These are phyloP conservation scores for Machimus atricapillus DNA, from an alignment of 2,888 invertebrate genomes.

Conservation along the genomic window DNA sequence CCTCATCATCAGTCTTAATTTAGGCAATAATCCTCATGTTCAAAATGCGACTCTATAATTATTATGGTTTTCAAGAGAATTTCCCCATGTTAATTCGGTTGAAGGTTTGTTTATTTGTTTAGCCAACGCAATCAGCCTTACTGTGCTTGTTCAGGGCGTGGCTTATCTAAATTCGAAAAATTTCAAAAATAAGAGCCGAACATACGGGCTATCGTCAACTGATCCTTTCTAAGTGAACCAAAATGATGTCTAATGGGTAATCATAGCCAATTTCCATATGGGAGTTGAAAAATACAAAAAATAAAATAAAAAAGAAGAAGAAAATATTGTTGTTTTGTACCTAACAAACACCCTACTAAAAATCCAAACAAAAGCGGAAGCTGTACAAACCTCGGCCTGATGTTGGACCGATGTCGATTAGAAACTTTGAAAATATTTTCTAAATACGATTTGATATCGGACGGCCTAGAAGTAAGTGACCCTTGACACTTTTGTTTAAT, in stretches of 20 bases:
- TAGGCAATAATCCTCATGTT: background rate
- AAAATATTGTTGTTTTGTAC: background rate
- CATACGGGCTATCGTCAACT: background rate
- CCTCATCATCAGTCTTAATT: background rate
- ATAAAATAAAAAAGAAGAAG: background rate
- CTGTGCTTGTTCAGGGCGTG: background rate
- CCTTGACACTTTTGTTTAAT: slow-evolving; percentile 24
- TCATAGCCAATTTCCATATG: background rate
- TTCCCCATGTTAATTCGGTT: background rate
- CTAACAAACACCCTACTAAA: background rate
- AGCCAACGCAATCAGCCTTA: background rate
- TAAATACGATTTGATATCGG: background rate
- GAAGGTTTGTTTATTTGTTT: background rate
- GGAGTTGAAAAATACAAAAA: background rate
- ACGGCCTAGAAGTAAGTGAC: slow-evolving; percentile 18
- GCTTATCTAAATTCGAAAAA: background rate
- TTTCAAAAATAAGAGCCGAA: background rate
- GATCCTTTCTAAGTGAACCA: background rate
- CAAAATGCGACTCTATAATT: background rate
- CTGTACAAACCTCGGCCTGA: background rate
- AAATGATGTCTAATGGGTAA: background rate
- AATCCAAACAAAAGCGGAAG: background rate
- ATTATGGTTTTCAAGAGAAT: background rate
- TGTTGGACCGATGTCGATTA: background rate
- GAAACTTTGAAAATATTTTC: background rate